These are phyloP conservation scores for Chelmon rostratus DNA, from an alignment of 2,797 vertebrate species.

Conservation along the genomic window DNA sequence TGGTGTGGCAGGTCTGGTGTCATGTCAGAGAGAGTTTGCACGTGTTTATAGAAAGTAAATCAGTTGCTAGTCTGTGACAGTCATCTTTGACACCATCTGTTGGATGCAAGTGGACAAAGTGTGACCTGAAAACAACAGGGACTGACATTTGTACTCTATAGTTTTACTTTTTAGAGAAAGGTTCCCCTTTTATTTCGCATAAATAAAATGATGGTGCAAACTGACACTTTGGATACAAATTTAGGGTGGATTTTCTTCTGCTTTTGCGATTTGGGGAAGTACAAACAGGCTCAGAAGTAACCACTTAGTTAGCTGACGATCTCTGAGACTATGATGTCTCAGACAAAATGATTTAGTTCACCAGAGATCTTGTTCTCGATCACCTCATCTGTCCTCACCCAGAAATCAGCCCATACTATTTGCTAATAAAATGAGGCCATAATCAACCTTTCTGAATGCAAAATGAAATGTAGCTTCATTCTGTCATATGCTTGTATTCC, in stretches of 20 bases:
- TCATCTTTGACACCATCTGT: not conserved
- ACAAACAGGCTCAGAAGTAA: not conserved
- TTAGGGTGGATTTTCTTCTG: constrained; percentile 7
- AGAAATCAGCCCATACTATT: not conserved
- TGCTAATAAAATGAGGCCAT: not conserved
- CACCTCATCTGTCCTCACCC: not conserved
- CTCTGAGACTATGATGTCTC: not conserved
- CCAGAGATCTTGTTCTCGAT: not conserved
- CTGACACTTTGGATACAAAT: not conserved
- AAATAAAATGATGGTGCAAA: not conserved
- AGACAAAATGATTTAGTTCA: not conserved
- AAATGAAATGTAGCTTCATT: not conserved
- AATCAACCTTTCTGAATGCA: not conserved
- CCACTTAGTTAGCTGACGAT: not conserved
- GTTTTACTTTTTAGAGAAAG: not conserved
- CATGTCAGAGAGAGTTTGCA: not conserved
- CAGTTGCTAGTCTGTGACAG: not conserved
- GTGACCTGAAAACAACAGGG: not conserved
- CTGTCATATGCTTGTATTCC: not conserved
- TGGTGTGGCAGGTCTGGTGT: not conserved
- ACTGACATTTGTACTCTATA: not conserved
- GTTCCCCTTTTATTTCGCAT: not conserved
- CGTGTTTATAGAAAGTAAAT: not conserved
- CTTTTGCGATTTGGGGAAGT: constrained; percentile 10
- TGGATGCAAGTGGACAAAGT: not conserved